A percentile compares a stretch with the other conserved stretches of the same genome.
Evolutionary conservation across 2,797 vertebrate genomes (phyloP).

Genomic region (Scyliorhinus canicula): DNA sequence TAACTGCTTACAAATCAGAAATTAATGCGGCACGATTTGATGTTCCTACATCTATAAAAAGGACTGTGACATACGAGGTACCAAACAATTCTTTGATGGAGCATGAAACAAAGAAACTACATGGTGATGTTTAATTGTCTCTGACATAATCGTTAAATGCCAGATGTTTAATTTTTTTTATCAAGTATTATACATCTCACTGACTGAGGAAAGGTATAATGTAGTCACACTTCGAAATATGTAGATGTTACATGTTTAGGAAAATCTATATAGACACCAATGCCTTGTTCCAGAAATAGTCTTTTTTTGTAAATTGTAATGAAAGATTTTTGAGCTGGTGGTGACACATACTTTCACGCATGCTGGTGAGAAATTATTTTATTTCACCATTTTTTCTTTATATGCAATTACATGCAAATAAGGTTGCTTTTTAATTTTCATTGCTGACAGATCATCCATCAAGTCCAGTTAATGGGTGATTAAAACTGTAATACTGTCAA

Average conservation of each 20-base stretch:
- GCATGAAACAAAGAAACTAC: constrained; percentile 92
- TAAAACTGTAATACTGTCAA: constrained; percentile 38
- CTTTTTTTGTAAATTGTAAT: constrained; percentile 27
- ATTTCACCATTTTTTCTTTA: constrained; percentile 37
- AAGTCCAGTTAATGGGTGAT: constrained; percentile 38
- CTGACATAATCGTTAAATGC: constrained; percentile 93
- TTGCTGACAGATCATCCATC: constrained; percentile 38
- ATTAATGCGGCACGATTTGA: constrained; percentile 34
- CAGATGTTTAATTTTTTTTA: constrained; percentile 80
- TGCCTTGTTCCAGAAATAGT: neutral
- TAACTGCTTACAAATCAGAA: constrained; percentile 33
- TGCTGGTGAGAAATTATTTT: constrained; percentile 25
- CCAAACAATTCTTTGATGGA: constrained; percentile 49
- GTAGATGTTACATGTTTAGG: neutral
- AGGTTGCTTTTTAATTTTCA: constrained; percentile 37
- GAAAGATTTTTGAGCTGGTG: neutral
- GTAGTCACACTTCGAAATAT: constrained; percentile 5
- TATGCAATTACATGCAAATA: constrained; percentile 38
- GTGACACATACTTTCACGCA: constrained; percentile 13
- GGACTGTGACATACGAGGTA: constrained; percentile 29
- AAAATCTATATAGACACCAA: constrained; percentile 5
- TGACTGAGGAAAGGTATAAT: constrained; percentile 31
- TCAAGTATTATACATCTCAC: constrained; percentile 28
- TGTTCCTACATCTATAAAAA: constrained; percentile 38
- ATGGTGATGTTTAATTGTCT: constrained; percentile 92